phyloP scores from a whole-genome alignment of 2,888 invertebrate species.

The Spodoptera exigua region DNA sequence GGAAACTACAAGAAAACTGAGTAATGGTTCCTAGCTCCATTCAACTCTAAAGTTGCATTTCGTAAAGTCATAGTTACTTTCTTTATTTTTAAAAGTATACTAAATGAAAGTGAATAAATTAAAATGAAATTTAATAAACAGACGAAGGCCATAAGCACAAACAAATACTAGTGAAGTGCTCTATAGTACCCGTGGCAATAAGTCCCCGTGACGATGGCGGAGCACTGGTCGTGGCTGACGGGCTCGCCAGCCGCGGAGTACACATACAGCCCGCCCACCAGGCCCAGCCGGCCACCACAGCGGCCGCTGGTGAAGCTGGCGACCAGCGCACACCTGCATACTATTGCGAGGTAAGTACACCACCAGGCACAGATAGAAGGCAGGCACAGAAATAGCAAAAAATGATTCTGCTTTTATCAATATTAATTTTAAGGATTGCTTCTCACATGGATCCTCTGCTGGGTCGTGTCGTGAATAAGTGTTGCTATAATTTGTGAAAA shows the following conservation, averaged over 20 bases:
- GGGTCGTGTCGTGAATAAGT: too few relatives aligned
- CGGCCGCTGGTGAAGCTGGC: conserved; percentile 84
- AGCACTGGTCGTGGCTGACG: conserved; percentile 86
- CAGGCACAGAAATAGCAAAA: neutral
- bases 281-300: conserved; percentile 82
- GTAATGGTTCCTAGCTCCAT: neutral
- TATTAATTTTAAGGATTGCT: too few relatives aligned
- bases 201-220: conserved; percentile 69
- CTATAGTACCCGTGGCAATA: conserved; percentile 24
- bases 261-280: conserved; percentile 84
- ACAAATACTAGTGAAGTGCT: conserved; percentile 15
- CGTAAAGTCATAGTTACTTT: too few relatives aligned
- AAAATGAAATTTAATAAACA: neutral
- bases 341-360: conserved; percentile 79
- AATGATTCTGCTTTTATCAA: too few relatives aligned
- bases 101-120: neutral
- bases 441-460: too few relatives aligned
- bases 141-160: too few relatives aligned
- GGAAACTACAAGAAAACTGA: too few relatives aligned
- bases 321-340: conserved; percentile 83
- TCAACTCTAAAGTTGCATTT: conserved; percentile 11
- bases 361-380: conserved; percentile 13
- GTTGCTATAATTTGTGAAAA: too few relatives aligned
- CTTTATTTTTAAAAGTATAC: too few relatives aligned
- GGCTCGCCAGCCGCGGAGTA: conserved; percentile 79